Percentiles rank a stretch among this genome's conserved stretches.
These are phyloP conservation scores for Caenorhabditis afra DNA, from an alignment of 2,888 invertebrate species.

Conservation along the genomic window DNA sequence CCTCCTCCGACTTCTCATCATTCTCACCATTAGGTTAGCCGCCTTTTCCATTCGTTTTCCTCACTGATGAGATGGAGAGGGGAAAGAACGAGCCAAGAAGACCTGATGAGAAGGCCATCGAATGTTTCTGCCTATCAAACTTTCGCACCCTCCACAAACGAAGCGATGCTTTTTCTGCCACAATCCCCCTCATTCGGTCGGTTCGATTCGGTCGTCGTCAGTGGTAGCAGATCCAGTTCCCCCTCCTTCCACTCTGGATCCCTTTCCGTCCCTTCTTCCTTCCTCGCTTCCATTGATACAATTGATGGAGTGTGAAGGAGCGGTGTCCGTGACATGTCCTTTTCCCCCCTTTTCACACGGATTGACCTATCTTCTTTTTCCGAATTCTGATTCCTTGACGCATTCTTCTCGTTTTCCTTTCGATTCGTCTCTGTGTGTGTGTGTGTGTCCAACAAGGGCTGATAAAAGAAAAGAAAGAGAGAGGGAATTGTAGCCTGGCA, in stretches of 20 bases:
- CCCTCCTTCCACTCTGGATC: slow-evolving; percentile 15
- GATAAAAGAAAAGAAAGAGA: too few relatives aligned
- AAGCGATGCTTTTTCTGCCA: too few relatives aligned
- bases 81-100: too few relatives aligned
- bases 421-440: not conserved
- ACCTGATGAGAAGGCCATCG: too few relatives aligned
- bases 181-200: slow-evolving; percentile 1
- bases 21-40: slow-evolving; percentile 1
- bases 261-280: slow-evolving; percentile 13
- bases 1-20: not conserved
- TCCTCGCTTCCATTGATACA: slow-evolving; percentile 43
- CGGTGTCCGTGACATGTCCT: slow-evolving; percentile 14
- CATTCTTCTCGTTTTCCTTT: not conserved
- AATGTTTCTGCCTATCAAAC: too few relatives aligned
- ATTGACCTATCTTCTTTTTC: slow-evolving; percentile 39
- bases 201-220: slow-evolving; percentile 14
- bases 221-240: slow-evolving; percentile 33
- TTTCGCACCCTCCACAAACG: slow-evolving; percentile 21
- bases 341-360: slow-evolving; percentile 22
- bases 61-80: not conserved
- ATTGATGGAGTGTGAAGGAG: slow-evolving; percentile 53
- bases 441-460: too few relatives aligned
- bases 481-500: not conserved
- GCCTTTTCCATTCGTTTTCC: not conserved
- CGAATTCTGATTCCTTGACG: not conserved